These are phyloP conservation scores for Actinostola sp. DNA, from an alignment of 92 coral and sea anemone species.

Conservation along the genomic window DNA sequence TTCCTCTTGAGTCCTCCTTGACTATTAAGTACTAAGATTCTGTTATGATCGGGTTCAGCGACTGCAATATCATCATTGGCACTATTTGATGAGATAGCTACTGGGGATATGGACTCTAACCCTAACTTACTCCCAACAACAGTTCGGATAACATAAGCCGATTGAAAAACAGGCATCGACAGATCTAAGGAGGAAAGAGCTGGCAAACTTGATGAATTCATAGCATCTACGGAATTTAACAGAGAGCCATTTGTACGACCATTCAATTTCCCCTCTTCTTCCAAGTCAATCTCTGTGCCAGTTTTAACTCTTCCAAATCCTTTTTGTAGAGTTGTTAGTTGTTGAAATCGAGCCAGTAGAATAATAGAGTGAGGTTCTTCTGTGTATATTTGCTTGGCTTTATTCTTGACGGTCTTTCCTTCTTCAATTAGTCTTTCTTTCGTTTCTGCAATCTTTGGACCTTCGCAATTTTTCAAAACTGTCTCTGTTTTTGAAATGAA, in stretches of 20 bases:
- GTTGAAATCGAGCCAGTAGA: slow-evolving; percentile 39
- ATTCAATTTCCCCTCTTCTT: slow-evolving; percentile 1
- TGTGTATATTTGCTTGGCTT: slow-evolving; percentile 37
- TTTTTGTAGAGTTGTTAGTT: slow-evolving; percentile 5
- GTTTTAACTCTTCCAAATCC: slow-evolving; percentile 43
- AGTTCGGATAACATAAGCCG: slow-evolving; percentile 47
- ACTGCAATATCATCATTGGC: slow-evolving; percentile 42
- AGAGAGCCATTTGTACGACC: background rate
- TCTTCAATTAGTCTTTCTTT: slow-evolving; percentile 19
- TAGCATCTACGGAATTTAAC: slow-evolving; percentile 11
- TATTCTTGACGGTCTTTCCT: slow-evolving; percentile 23
- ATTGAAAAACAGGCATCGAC: slow-evolving; percentile 57
- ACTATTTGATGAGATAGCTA: slow-evolving; percentile 50
- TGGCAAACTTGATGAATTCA: slow-evolving; percentile 19
- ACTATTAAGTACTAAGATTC: slow-evolving; percentile 44
- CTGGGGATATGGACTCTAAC: slow-evolving; percentile 52
- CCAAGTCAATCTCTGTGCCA: slow-evolving; percentile 37
- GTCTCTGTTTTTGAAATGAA: slow-evolving; percentile 24
- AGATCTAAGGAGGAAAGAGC: slow-evolving; percentile 34
- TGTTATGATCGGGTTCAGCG: slow-evolving; percentile 61
- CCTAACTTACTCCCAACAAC: slow-evolving; percentile 50
- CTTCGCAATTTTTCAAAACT: slow-evolving; percentile 20
- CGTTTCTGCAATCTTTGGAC: slow-evolving; percentile 16
- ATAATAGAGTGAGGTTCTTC: slow-evolving; percentile 44
- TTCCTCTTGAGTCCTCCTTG: slow-evolving; percentile 52